Evolutionary conservation across 2,888 invertebrate genomes (phyloP), one percentile per base, ranked within the genome.

Genomic region (Drosophila diplacantha): DNA sequence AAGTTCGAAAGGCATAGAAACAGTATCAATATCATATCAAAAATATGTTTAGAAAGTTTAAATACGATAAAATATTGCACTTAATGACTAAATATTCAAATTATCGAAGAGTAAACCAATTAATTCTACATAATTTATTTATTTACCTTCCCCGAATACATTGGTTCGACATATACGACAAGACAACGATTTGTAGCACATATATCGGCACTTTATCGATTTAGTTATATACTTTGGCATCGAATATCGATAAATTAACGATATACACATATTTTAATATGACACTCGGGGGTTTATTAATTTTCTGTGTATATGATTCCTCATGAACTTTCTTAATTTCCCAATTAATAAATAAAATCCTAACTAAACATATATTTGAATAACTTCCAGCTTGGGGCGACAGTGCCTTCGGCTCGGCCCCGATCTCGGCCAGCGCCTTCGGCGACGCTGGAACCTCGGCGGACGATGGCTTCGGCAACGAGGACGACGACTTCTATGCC

Each of bases 401-500:
- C 41, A 83, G 85, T 58, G 87, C 87, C 29, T 88, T 86, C 65
- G 86, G 85, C 86, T 89, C 41, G 87, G 69, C 82, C 5, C 68
- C 78, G 14, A 72, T 79, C 4, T 69, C 79, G 3, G 78, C 75
- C 5, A 79, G 75, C 57, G 79, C 81, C 14, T 87, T 84, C 63
- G 86, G 81, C 84, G 90, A 39, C 86, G 89, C 72, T 3, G 29
- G 20, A 0, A 68, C 41, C 31, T 56, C 79, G 2, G 69, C 73
- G 29, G 81, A 72, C 26, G 87, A 88, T 59, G 92, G 91, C 2
- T 94, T 94, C 49, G 94, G 93, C 50, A 93, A 93, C 38, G 87
- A 88, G 53, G 93, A 93, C 70, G 96, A 96, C 81, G 92, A 93
- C 1, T 95, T 96, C 88, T 89, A 96, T 56, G 92, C 93, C 20